phyloP scores from a whole-genome alignment of 2,888 invertebrate species.

The Prostheceraeus crozeri region DNA sequence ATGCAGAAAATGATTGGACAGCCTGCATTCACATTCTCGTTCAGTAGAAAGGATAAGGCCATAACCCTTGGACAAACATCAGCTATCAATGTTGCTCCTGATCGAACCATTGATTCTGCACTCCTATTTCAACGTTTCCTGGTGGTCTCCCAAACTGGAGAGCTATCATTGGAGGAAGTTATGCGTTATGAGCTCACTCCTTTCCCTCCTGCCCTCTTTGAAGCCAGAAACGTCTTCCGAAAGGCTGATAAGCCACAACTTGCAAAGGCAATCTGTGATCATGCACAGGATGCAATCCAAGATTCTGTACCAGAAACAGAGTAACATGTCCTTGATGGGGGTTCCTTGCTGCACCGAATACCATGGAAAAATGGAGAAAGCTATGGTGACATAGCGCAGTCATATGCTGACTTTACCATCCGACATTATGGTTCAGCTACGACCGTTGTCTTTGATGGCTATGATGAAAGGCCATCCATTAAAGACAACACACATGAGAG shows the following conservation, averaged over 20 bases:
- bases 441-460: slow-evolving; percentile 40
- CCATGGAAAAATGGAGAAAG: slow-evolving; percentile 39
- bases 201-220: slow-evolving; percentile 34
- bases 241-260: no score
- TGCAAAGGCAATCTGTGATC: no score
- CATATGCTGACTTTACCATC: slow-evolving; percentile 29
- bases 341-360: slow-evolving; percentile 38
- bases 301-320: slow-evolving; percentile 29
- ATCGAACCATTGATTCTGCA: slow-evolving; percentile 33
- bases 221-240: no score
- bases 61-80: slow-evolving; percentile 26
- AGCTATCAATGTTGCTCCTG: slow-evolving; percentile 34
- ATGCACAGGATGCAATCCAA: no score
- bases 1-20: slow-evolving; percentile 39
- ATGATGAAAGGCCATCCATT: slow-evolving; percentile 34
- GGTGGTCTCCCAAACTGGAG: slow-evolving; percentile 27
- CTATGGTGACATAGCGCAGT: slow-evolving; percentile 35
- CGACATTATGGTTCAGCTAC: slow-evolving; percentile 37
- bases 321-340: slow-evolving; percentile 40
- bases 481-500: slow-evolving; percentile 37
- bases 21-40: slow-evolving; percentile 35
- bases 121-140: slow-evolving; percentile 31
- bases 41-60: slow-evolving; percentile 37
- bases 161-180: slow-evolving; percentile 22
- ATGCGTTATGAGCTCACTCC: slow-evolving; percentile 29